Conservation (phyloP, 2,113 vertebrate genomes). For the Bujurquina vittata region DNA sequence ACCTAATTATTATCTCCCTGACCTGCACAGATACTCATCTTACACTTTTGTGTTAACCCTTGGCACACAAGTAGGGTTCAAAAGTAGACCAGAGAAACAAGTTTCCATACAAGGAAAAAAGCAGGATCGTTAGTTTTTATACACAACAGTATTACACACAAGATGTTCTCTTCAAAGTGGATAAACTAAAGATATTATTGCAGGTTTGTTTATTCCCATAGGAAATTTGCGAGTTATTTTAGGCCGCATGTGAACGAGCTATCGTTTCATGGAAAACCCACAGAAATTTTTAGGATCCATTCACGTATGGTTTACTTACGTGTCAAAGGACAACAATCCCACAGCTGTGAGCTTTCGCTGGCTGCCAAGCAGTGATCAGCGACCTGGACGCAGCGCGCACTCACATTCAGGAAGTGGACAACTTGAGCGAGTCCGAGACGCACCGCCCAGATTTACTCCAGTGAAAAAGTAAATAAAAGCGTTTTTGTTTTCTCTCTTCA, state of each 20-base stretch:
- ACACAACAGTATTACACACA: neutral
- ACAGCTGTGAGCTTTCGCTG: neutral
- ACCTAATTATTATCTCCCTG: neutral
- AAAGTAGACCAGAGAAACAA: neutral
- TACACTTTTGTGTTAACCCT: neutral
- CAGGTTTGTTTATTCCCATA: neutral
- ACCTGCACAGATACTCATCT: neutral
- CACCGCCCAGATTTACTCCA: slow-evolving; percentile 35
- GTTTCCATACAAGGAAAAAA: neutral
- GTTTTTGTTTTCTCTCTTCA: neutral
- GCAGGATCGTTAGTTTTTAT: neutral
- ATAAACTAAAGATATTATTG: neutral
- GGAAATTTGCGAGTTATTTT: neutral
- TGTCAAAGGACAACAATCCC: slow-evolving; percentile 10
- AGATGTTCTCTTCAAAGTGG: neutral
- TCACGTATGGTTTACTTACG: slow-evolving; percentile 42
- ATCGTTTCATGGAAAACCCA: neutral
- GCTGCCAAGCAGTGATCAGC: neutral
- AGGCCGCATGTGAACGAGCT: neutral
- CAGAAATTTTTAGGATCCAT: neutral
- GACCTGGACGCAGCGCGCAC: slow-evolving; percentile 22
- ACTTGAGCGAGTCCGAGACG: neutral
- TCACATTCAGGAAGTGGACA: slow-evolving; percentile 67
- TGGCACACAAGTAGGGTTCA: neutral
- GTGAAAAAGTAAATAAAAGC: neutral